Percentiles rank a stretch among this genome's conserved stretches.
Conservation (phyloP, 1,140 invertebrate genomes). For the Halesus radiatus region DNA sequence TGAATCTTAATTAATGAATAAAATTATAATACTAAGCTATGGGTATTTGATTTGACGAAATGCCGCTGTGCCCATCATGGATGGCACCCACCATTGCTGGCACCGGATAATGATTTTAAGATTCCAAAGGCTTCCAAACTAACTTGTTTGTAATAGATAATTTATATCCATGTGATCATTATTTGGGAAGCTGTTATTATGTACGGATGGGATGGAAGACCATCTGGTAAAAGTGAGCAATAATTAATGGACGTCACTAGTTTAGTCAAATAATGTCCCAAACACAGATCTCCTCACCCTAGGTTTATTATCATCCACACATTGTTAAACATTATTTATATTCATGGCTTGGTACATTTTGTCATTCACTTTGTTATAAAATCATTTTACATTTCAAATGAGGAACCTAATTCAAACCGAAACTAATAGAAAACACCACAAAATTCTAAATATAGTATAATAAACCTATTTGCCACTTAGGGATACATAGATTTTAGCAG, state of each 20-base stretch:
- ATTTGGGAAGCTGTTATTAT: conserved; percentile 47
- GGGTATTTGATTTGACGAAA: not conserved
- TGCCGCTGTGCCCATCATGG: not conserved
- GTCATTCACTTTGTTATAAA: not conserved
- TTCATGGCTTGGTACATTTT: conserved; percentile 4
- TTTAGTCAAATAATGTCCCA: conserved; percentile 38
- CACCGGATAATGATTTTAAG: conserved; percentile 39
- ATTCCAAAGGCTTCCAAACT: conserved; percentile 52
- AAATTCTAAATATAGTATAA: conserved; percentile 13
- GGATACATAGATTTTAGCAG: not conserved
- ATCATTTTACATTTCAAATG: too few species aligned
- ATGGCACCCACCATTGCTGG: conserved; percentile 16
- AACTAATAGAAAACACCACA: too few species aligned
- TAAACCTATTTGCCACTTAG: conserved; percentile 19
- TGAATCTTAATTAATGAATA: conserved; percentile 14
- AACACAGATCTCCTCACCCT: conserved; percentile 31
- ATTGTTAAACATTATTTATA: conserved; percentile 14
- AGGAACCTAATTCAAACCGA: too few species aligned
- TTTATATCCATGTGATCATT: conserved; percentile 51
- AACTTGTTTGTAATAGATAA: conserved; percentile 44
- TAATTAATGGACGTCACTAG: conserved; percentile 39
- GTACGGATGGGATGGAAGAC: not conserved
- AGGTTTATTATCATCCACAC: conserved; percentile 29
- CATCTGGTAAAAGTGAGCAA: conserved; percentile 44
- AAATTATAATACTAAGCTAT: conserved; percentile 23